phyloP scores from a whole-genome alignment of 2,797 vertebrate genomes.

The Tangara arthus region DNA sequence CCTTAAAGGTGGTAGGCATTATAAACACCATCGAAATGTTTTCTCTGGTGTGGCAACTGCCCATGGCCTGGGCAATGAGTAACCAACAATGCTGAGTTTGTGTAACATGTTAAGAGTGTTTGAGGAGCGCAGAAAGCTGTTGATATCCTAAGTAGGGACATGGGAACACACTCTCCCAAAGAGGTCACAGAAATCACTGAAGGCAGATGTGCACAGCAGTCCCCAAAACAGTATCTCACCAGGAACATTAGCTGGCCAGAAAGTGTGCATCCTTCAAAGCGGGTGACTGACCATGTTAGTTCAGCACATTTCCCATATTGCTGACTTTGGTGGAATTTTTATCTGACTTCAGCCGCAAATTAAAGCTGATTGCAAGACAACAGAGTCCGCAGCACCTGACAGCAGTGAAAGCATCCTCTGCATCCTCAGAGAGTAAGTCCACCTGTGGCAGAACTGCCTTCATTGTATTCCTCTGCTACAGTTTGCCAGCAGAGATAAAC shows the following conservation, averaged over 20 bases:
- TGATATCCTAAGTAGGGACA: neutral
- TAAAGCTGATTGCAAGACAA: neutral
- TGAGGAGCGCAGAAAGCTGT: neutral
- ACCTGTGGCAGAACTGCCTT: neutral
- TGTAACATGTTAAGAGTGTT: neutral
- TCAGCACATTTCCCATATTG: neutral
- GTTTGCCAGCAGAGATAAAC: neutral
- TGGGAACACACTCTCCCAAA: rapidly evolving
- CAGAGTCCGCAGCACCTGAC: neutral
- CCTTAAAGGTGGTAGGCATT: neutral
- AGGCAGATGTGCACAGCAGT: neutral
- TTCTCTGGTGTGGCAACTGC: neutral
- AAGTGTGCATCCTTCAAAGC: neutral
- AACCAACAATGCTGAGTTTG: rapidly evolving
- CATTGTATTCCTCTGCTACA: neutral
- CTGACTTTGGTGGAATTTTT: neutral
- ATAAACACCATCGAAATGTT: neutral
- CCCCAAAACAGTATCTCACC: neutral
- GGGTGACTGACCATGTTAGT: neutral
- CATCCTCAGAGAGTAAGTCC: neutral
- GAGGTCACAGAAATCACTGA: neutral
- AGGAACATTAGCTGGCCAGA: neutral
- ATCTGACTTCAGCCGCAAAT: neutral
- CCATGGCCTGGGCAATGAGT: neutral
- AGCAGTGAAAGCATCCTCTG: neutral